Evolutionary conservation across 2,888 invertebrate species (phyloP), one percentile per base, ranked within the genome.

Genomic region (Oxytorus armatus): DNA sequence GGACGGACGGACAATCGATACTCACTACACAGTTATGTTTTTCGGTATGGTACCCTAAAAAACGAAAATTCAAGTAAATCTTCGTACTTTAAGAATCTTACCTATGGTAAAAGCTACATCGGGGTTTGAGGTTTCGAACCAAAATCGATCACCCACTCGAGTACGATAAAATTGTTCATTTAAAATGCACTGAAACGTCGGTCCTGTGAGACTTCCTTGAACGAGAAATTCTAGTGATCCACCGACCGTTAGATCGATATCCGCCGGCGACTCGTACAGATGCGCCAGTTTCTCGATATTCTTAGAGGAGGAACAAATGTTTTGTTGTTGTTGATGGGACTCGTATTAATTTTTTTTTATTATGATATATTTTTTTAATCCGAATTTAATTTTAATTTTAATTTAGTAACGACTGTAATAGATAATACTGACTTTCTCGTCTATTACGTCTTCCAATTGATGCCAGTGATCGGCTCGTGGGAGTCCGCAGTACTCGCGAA

Each of bases 91-190:
- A 39, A 66, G 61, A 47, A 39, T 69, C 85, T 84, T 87, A 95
- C 96, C 94, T 86, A 93, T 92, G 1, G 95, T 95, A 85, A 96
- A 96, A 25, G 95, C 95, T 42, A 92, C 92, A 1, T 93, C 92
- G 51, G 94, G 93, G 77, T 94, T 93, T 3, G 95, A 94, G 85
- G 95, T 95, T 91, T 96, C 97, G 87, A 94, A 98, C 94, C 97
- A 98, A 92, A 94, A 97, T 79, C 98, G 93, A 92, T 98, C 98
- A 0, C 97, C 97, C 7, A 95, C 96, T 86, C 97, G 94, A 0
- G 97, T 96, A 82, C 96, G 94, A 89, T 95, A 96, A 93, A 98
- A 98, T 92, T 98, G 98, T 89, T 96, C 96, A 0, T 96, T 96
- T 3, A 98, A 92, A 83, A 98, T 96, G 89, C 98, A 98, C 1